Evolutionary conservation across 2,113 vertebrate species (phyloP), one percentile per base, ranked within the genome.

Genomic region (Oreochromis tanganicae): DNA sequence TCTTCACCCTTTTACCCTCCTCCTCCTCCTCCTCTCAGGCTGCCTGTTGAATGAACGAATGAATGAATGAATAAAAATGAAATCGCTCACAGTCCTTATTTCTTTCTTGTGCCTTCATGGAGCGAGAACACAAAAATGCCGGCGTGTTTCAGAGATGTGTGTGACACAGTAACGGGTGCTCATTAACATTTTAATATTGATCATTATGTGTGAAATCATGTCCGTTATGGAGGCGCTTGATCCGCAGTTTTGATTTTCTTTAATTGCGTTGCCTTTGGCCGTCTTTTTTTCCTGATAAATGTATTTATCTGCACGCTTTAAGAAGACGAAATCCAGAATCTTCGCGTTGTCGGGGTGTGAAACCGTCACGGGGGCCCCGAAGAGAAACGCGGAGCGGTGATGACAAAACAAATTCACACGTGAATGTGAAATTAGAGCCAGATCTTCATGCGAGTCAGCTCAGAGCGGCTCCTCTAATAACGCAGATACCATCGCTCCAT

Each of bases 1-100:
- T 43, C 56, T 29, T 13, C 66, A 8, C 56, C 71, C 57, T n/a
- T 4, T 41, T 3, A 6, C 17, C 36, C 38, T 81, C 21, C 21
- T 57, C 55, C 48, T 54, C 34, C 57, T 57, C 80, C n/a, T n/a
- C n/a, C n/a, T n/a, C n/a, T 81, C 66, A 2, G 9, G 6, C 81
- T 55, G 68, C 83, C 89, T 90, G 85, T 87, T 90, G 88, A 93
- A 89, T 82, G 57, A 89, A 81, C 7, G 5, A 66, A 61, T 61
- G 55, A 63, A 54, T 81, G 55, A 88, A 73, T 63, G 27, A 79
- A 80, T 52, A 66, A 71, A 57, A 78, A 87, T 17, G 52, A 46
- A 75, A 32, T 0, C 3, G 8, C 38, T 27, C n/a, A 50, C 43
- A 12, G 41, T 48, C 43, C 41, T 75, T 19, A 32, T 41, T 27